phyloP scores from a whole-genome alignment of 1,140 invertebrate genomes.

The Drosophila albomicans region DNA sequence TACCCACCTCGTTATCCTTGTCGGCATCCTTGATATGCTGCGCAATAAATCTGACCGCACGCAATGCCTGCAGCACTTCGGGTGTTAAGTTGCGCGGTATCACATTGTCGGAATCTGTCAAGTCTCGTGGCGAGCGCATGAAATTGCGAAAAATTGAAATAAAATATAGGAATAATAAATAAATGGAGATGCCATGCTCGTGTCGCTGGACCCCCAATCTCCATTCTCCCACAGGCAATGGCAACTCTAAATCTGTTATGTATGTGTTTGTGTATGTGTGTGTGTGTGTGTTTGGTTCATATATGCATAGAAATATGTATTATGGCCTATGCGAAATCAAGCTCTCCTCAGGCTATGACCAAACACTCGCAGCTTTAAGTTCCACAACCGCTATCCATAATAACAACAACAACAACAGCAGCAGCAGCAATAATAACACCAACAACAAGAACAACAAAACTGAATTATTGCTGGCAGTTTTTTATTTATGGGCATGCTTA shows the following conservation, averaged over 20 bases:
- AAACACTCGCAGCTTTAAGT: slow-evolving; percentile 36
- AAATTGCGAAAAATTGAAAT: slow-evolving; percentile 81
- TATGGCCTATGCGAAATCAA: slow-evolving; percentile 46
- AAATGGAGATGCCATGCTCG: slow-evolving; percentile 56
- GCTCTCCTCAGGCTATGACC: slow-evolving; percentile 27
- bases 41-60: slow-evolving; percentile 97
- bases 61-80: slow-evolving; percentile 95
- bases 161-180: slow-evolving; percentile 81
- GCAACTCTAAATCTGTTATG: slow-evolving; percentile 32
- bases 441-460: slow-evolving; percentile 11
- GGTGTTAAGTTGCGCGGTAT: slow-evolving; percentile 92
- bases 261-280: slow-evolving; percentile 11
- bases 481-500: slow-evolving; percentile 33
- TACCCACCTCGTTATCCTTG: slow-evolving; percentile 95
- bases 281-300: slow-evolving; percentile 12
- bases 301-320: slow-evolving; percentile 57
- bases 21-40: slow-evolving; percentile 98
- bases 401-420: slow-evolving; percentile 23
- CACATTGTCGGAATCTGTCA: slow-evolving; percentile 90
- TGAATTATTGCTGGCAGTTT: slow-evolving; percentile 50
- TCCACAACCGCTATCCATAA: slow-evolving; percentile 5
- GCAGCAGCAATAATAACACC: slow-evolving; percentile 10
- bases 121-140: slow-evolving; percentile 65
- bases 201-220: neutral
- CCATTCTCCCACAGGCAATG: slow-evolving; percentile 16